These are phyloP conservation scores for Pseudolycoriella hygida DNA, from an alignment of 2,888 invertebrate species.

Conservation along the genomic window DNA sequence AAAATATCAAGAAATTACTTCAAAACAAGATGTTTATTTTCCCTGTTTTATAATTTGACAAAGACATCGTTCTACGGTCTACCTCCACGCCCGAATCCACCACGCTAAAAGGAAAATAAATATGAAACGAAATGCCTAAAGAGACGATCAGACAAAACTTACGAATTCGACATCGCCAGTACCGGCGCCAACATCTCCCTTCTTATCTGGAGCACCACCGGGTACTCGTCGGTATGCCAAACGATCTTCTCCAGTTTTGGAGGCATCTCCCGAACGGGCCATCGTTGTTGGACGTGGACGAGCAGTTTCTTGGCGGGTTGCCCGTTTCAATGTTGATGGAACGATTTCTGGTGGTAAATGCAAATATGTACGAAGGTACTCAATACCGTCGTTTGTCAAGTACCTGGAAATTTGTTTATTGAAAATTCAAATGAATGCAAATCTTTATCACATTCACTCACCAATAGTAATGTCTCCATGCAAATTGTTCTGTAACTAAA, in stretches of 20 bases:
- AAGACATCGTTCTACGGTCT: not conserved
- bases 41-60: not conserved
- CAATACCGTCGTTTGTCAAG: conserved; percentile 95
- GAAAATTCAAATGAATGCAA: conserved; percentile 9
- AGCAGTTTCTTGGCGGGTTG: conserved; percentile 68
- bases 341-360: conserved; percentile 98
- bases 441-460: too few relatives aligned
- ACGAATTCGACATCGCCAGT: conserved; percentile 81
- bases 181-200: conserved; percentile 93
- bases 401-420: too few relatives aligned
- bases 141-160: conserved; percentile 19
- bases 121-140: not conserved
- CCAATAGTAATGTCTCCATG: conserved; percentile 99
- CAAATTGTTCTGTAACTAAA: conserved; percentile 97
- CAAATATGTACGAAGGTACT: conserved; percentile 84
- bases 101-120: not conserved
- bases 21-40: not conserved
- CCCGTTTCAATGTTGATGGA: conserved; percentile 89
- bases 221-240: conserved; percentile 66
- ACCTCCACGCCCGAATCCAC: not conserved
- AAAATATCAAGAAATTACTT: too few relatives aligned
- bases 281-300: conserved; percentile 55
- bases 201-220: conserved; percentile 69
- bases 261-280: conserved; percentile 47
- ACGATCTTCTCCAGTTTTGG: conserved; percentile 65